A percentile compares a stretch with the other conserved stretches of the same genome.
Conservation (phyloP, 2,888 invertebrate species). For the Pseudococcus longispinus region DNA sequence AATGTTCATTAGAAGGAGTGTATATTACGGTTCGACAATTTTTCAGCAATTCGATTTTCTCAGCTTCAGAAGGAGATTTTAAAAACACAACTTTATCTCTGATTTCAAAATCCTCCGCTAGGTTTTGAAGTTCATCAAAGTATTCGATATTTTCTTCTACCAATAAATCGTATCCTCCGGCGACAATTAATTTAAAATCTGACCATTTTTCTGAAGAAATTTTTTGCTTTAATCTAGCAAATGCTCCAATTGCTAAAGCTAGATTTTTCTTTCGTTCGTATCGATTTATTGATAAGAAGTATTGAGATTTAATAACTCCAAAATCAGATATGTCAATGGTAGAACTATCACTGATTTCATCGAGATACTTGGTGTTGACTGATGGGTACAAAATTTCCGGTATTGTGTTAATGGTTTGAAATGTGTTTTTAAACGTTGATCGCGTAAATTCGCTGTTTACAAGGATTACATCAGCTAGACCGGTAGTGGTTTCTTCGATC, state of each 20-base stretch:
- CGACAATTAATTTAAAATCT: constrained; percentile 83
- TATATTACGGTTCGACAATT: constrained; percentile 84
- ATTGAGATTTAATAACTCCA: constrained; percentile 61
- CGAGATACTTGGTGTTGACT: constrained; percentile 80
- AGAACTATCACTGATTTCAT: constrained; percentile 61
- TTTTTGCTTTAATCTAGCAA: constrained; percentile 75
- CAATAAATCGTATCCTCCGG: constrained; percentile 94
- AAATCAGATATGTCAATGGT: constrained; percentile 61
- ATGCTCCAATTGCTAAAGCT: constrained; percentile 80
- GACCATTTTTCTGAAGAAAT: not conserved
- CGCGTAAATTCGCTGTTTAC: constrained; percentile 98
- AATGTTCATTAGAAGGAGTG: constrained; percentile 96
- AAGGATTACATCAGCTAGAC: constrained; percentile 84
- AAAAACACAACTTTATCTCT: constrained; percentile 81
- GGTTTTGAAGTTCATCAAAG: constrained; percentile 75
- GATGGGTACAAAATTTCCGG: constrained; percentile 94
- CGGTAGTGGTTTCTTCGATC: constrained; percentile 88
- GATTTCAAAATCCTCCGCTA: constrained; percentile 70
- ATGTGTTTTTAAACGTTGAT: constrained; percentile 85
- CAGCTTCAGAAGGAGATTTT: constrained; percentile 83
- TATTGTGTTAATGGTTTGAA: constrained; percentile 72
- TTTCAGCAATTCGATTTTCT: constrained; percentile 82
- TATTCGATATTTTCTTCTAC: constrained; percentile 87
- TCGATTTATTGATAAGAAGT: constrained; percentile 94
- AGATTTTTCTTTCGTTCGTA: constrained; percentile 97